Percentiles rank a stretch among this genome's conserved stretches.
Evolutionary conservation across 2,797 vertebrate species (phyloP).

Genomic region (Rhinophrynus dorsalis): DNA sequence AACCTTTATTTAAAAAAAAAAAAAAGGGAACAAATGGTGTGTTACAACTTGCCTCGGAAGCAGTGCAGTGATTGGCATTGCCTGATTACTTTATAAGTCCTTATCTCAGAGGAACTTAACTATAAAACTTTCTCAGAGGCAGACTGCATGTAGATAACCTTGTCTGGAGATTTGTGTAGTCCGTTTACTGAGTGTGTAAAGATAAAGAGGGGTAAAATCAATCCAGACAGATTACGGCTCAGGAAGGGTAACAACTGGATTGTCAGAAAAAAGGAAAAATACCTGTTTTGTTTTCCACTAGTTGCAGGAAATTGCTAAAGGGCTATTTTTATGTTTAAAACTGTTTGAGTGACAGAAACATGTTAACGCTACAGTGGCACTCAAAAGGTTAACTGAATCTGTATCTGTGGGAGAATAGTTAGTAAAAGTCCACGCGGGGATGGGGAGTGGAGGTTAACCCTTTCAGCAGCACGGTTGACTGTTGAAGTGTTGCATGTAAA

Average conservation of each 20-base stretch:
- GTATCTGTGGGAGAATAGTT: too few species aligned
- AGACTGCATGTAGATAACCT: slow-evolving; percentile 17
- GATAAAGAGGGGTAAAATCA: slow-evolving; percentile 33
- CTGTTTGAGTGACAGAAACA: too few species aligned
- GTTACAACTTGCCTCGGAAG: slow-evolving; percentile 8
- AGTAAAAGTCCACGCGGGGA: too few species aligned
- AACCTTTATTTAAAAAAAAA: too few species aligned
- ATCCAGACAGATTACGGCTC: slow-evolving; percentile 19
- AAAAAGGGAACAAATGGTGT: background rate
- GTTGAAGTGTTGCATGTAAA: too few species aligned
- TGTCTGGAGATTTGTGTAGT: slow-evolving; percentile 21
- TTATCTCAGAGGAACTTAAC: slow-evolving; percentile 37
- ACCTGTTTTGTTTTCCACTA: slow-evolving; percentile 1
- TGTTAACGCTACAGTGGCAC: too few species aligned
- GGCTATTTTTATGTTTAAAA: too few species aligned
- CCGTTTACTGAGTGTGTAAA: slow-evolving; percentile 19
- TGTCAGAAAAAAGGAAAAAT: background rate
- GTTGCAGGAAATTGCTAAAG: too few species aligned
- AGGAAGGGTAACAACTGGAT: background rate
- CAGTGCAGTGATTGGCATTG: background rate
- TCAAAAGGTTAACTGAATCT: too few species aligned
- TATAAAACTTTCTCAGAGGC: slow-evolving; percentile 44
- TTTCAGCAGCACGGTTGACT: too few species aligned
- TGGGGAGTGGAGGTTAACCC: too few species aligned
- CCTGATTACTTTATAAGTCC: slow-evolving; percentile 30